These are phyloP conservation scores for Chiloscyllium plagiosum DNA, from an alignment of 2,113 vertebrate species.

Conservation along the genomic window DNA sequence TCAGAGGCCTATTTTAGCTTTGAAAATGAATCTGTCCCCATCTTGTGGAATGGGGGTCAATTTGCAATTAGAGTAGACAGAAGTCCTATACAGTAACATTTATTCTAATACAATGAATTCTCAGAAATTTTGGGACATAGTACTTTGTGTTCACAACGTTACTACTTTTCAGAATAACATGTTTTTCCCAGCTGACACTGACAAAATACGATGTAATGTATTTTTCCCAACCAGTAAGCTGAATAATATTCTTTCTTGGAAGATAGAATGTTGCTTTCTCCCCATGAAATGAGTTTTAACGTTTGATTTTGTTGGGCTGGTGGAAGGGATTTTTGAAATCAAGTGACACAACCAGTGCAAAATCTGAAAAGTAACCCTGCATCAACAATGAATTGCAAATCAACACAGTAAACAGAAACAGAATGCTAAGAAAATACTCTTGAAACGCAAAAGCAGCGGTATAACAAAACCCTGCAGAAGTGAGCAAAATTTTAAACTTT, in stretches of 20 bases:
- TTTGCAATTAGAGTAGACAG: not conserved
- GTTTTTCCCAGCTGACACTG: not conserved
- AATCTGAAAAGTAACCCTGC: not conserved
- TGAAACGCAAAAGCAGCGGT: not conserved
- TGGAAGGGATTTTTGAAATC: not conserved
- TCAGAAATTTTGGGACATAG: not conserved
- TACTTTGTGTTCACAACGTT: not conserved
- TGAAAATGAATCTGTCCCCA: not conserved
- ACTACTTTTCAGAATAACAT: not conserved
- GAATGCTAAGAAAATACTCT: not conserved
- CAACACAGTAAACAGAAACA: not conserved
- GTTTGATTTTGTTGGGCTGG: not conserved
- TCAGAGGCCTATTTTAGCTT: not conserved
- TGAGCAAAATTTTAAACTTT: not conserved
- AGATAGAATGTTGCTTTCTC: not conserved
- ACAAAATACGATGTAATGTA: not conserved
- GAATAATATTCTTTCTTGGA: not conserved
- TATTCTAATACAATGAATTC: not conserved
- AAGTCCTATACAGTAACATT: not conserved
- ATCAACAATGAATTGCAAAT: not conserved
- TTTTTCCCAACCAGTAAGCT: not conserved
- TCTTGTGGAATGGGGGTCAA: not conserved
- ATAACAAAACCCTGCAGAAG: not conserved
- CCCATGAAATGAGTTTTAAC: not conserved
- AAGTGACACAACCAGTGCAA: not conserved